Evolutionary conservation across 2,113 vertebrate genomes (phyloP).

Genomic region (Platycercus adscitus): DNA sequence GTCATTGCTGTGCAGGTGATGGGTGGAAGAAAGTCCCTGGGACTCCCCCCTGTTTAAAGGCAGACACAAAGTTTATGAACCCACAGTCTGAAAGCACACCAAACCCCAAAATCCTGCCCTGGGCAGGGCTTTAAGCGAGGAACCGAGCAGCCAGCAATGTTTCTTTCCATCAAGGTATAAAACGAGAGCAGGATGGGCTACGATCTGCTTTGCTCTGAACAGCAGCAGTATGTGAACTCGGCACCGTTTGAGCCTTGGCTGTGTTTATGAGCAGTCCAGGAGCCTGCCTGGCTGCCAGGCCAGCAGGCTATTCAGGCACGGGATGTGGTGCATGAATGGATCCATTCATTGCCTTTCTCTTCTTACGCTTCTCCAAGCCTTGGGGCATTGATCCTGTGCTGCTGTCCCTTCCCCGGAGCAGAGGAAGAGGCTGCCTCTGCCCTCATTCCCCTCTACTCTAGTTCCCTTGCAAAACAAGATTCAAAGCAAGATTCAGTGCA

Average conservation of each 20-base stretch:
- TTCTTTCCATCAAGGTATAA: background rate
- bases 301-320: background rate
- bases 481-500: background rate
- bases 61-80: background rate
- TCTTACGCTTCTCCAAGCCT: background rate
- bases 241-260: background rate
- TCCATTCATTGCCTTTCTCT: background rate
- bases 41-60: slow-evolving; percentile 13
- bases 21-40: background rate
- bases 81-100: background rate
- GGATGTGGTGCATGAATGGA: background rate
- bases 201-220: background rate
- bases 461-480: background rate
- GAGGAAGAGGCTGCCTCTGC: background rate
- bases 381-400: background rate
- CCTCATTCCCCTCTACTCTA: background rate
- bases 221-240: background rate
- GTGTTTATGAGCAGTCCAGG: background rate
- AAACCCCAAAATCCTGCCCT: background rate
- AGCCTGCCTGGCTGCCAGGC: background rate
- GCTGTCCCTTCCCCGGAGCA: background rate
- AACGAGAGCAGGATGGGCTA: background rate
- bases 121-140: background rate
- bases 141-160: background rate
- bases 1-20: background rate